Evolutionary conservation across 1,140 invertebrate genomes (phyloP).

Genomic region (Euborellia annulipes): DNA sequence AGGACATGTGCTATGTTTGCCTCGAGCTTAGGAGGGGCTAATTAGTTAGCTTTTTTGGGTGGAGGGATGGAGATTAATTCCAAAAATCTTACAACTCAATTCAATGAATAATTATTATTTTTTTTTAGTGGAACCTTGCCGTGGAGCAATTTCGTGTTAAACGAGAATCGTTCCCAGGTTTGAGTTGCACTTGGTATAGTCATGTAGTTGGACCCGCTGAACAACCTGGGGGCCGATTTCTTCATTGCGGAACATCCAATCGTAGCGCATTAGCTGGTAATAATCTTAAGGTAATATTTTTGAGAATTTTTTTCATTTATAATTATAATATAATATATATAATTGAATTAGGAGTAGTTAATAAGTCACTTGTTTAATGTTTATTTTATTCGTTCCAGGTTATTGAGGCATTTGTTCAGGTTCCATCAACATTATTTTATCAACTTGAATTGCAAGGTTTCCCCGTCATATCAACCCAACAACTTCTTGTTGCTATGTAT

Average conservation of each 20-base stretch:
- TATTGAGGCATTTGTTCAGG: conserved; percentile 52
- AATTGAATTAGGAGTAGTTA: no score
- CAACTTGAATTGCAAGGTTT: conserved; percentile 28
- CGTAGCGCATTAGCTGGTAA: conserved; percentile 32
- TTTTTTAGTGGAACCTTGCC: conserved; percentile 38
- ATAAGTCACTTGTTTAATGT: no score
- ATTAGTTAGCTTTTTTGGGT: no score
- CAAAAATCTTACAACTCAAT: no score
- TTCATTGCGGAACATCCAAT: conserved; percentile 51
- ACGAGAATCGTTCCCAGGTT: conserved; percentile 47
- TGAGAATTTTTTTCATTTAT: no score
- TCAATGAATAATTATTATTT: no score
- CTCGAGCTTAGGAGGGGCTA: no score
- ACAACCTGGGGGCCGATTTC: conserved; percentile 23
- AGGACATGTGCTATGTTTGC: no score
- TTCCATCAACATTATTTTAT: conserved; percentile 45
- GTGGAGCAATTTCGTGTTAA: conserved; percentile 52
- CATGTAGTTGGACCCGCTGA: conserved; percentile 16
- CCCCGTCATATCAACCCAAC: conserved; percentile 24
- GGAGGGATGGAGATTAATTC: no score
- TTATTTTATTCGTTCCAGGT: conserved; percentile 5
- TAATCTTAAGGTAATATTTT: background rate
- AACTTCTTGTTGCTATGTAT: conserved; percentile 52
- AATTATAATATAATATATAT: no score
- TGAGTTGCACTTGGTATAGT: conserved; percentile 58